Evolutionary conservation across 2,888 invertebrate species (phyloP).

Genomic region (Norana najaformis): DNA sequence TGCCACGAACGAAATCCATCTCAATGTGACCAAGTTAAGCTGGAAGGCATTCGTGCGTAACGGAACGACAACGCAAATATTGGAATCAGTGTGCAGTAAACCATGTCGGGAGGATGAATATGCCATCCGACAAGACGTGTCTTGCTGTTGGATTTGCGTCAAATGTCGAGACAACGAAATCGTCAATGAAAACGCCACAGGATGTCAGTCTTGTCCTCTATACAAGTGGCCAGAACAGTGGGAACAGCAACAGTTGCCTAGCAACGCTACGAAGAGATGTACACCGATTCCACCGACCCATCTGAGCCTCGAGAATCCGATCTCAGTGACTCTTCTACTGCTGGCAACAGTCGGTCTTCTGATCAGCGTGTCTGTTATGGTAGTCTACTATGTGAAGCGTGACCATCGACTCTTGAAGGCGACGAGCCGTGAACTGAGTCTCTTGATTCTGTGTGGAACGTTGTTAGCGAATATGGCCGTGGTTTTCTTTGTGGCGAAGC

Average conservation of each 20-base stretch:
- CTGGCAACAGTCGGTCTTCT: slow-evolving; percentile 32
- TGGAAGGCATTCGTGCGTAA: too few species aligned
- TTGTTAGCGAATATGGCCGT: slow-evolving; percentile 24
- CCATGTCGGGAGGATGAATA: slow-evolving; percentile 37
- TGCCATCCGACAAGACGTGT: neutral
- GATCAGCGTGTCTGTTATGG: neutral
- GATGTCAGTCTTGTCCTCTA: neutral
- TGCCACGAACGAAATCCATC: too few species aligned
- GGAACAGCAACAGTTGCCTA: too few species aligned
- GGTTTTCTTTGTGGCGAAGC: slow-evolving; percentile 28
- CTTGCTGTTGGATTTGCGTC: slow-evolving; percentile 28
- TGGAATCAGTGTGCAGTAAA: slow-evolving; percentile 39
- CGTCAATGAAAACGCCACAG: neutral
- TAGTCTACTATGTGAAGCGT: slow-evolving; percentile 16
- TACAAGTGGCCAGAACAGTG: slow-evolving; percentile 20
- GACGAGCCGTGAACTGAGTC: slow-evolving; percentile 38
- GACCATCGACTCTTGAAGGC: slow-evolving; percentile 39
- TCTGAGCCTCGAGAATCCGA: slow-evolving; percentile 1
- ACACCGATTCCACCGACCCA: slow-evolving; percentile 30
- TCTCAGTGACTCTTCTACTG: slow-evolving; percentile 20
- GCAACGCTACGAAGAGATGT: neutral
- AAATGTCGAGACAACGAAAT: slow-evolving; percentile 21
- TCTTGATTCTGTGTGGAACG: slow-evolving; percentile 36
- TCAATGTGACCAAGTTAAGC: too few species aligned
- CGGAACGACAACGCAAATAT: too few species aligned